Evolutionary conservation across 2,797 vertebrate genomes (phyloP), one percentile per base, ranked within the genome.

Genomic region (Pterois miles): DNA sequence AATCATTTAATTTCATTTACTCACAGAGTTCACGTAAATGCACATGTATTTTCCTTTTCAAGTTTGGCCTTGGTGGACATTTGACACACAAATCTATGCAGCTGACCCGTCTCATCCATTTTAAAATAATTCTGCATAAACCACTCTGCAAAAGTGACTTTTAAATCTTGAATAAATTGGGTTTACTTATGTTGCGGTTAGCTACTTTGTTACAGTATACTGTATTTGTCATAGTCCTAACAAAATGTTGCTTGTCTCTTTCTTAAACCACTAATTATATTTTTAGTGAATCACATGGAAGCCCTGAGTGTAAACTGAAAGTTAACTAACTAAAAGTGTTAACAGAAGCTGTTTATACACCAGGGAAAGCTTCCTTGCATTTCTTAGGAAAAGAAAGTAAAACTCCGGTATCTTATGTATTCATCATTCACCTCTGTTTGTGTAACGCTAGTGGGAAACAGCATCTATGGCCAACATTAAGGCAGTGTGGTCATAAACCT

Each of bases 71-170:
- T 38, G 36, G 4, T 46, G 43, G 20, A 46, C 18, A 46, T 46
- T 46, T 22, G 22, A 52, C 48, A 23, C n/a, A 52, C 48, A 52
- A 52, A 52, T 22, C 6, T 50, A n/a, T 4, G n/a, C n/a, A 43
- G 0, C 40, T 43, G 40, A 43, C 40, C 40, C 0, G 6, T 18
- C 16, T 0, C 0, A 0, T 43, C 40, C 40, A 43, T 43, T 43
- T 43, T 43, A 12, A 52, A 23, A 52, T 13, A 13, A 52, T 0
- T 23, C 50, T 52, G 5, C 22, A 12, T 23, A 52, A 57, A 25
- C 22, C 0, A 1, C 25, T 1, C 25, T 38, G 29, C 14, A 29
- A 13, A 64, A 20, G 5, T 7, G 22, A 5, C 3, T 23, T 66
- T 18, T 43, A 16, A 43, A 3, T 2, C 5, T 53, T 53, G 22